Percentiles rank a stretch among this genome's conserved stretches.
Evolutionary conservation across 2,888 invertebrate species (phyloP).

Genomic region (Melinaea menophilus): DNA sequence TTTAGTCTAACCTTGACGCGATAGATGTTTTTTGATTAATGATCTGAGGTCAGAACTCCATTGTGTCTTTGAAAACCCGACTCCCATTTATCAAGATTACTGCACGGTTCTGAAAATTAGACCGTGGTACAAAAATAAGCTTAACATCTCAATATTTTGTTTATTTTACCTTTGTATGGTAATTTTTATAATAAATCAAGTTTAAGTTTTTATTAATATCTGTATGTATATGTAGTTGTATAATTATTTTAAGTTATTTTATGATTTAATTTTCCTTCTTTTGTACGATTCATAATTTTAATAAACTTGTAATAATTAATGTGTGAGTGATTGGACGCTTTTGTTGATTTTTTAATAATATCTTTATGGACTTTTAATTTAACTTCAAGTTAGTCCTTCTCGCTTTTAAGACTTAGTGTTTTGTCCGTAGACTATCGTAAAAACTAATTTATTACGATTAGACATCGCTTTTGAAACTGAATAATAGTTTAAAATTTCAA

Average conservation of each 20-base stretch:
- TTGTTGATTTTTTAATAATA: too few species aligned
- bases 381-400: too few species aligned
- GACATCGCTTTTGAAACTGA: too few species aligned
- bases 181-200: constrained; percentile 1
- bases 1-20: constrained; percentile 44
- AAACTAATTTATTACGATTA: too few species aligned
- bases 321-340: too few species aligned
- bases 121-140: constrained; percentile 45
- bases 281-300: too few species aligned
- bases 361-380: too few species aligned
- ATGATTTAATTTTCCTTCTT: too few species aligned
- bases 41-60: constrained; percentile 65
- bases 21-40: constrained; percentile 64
- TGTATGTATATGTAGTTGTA: not conserved
- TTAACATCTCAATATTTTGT: constrained; percentile 7
- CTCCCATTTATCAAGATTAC: constrained; percentile 76
- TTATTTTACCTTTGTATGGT: constrained; percentile 7
- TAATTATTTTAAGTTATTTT: not conserved
- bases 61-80: constrained; percentile 71
- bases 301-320: too few species aligned
- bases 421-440: too few species aligned
- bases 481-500: too few species aligned
- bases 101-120: constrained; percentile 68
- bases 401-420: too few species aligned
- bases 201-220: constrained; percentile 2